These are phyloP conservation scores for Drosophila biarmipes DNA, from an alignment of 1,140 invertebrate species.

Conservation along the genomic window DNA sequence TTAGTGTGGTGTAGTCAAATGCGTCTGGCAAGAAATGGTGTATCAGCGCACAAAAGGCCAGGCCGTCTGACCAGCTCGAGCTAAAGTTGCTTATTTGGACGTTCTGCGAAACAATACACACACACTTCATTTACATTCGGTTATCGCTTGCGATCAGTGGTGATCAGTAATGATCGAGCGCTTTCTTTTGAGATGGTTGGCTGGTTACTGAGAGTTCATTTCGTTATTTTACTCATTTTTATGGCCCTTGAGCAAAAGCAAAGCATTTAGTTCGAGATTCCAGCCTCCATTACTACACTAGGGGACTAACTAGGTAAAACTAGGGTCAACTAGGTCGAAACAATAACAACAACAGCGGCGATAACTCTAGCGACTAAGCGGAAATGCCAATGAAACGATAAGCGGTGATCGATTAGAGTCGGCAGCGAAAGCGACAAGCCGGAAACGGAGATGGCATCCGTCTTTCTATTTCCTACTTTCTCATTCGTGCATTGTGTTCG, in stretches of 20 bases:
- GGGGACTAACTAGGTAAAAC: slow-evolving; percentile 20
- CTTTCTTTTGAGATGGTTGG: slow-evolving; percentile 3
- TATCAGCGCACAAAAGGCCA: slow-evolving; percentile 98
- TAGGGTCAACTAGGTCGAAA: slow-evolving; percentile 40
- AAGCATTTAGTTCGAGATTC: slow-evolving; percentile 42
- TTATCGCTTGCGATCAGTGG: background rate
- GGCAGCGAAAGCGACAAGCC: slow-evolving; percentile 17
- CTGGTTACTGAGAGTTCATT: background rate
- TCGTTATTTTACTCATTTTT: slow-evolving; percentile 1
- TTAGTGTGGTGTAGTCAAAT: slow-evolving; percentile 95
- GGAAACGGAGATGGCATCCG: slow-evolving; percentile 21
- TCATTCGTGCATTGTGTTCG: slow-evolving; percentile 26
- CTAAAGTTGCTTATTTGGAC: slow-evolving; percentile 98
- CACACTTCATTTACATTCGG: slow-evolving; percentile 8
- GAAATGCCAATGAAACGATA: slow-evolving; percentile 6
- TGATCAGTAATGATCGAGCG: background rate
- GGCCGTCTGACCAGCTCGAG: slow-evolving; percentile 97
- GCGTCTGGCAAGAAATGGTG: slow-evolving; percentile 98
- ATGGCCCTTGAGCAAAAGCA: slow-evolving; percentile 32
- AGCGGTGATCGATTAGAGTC: slow-evolving; percentile 9
- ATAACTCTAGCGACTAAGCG: slow-evolving; percentile 35
- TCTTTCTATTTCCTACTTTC: slow-evolving; percentile 3
- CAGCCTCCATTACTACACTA: slow-evolving; percentile 37
- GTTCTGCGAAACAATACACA: slow-evolving; percentile 86
- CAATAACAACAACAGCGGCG: slow-evolving; percentile 42